phyloP scores from a whole-genome alignment of 2,888 invertebrate species.

The Amphipyra berbera region DNA sequence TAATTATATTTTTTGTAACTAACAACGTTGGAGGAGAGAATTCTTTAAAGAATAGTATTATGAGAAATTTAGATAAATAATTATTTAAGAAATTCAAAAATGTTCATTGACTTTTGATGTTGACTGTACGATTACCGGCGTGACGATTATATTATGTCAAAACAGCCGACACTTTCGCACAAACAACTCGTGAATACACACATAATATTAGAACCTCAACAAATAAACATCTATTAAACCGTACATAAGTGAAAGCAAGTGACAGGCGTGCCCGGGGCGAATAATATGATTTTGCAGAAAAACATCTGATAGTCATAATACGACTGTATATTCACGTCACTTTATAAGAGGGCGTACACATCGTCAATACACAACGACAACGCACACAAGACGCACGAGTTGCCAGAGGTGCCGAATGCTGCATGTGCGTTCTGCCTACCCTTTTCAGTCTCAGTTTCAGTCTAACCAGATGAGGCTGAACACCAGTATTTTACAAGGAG shows the following conservation, averaged over 20 bases:
- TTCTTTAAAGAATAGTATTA: no score
- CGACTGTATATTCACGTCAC: neutral
- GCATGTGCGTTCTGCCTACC: no score
- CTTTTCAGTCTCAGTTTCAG: no score
- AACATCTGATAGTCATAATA: constrained; percentile 22
- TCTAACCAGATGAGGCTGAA: no score
- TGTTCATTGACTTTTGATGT: no score
- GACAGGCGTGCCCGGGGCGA: constrained; percentile 36
- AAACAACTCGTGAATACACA: constrained; percentile 13
- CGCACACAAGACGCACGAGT: no score
- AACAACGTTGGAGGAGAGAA: no score
- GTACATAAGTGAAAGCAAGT: constrained; percentile 53
- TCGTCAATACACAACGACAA: neutral
- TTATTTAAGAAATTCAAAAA: no score
- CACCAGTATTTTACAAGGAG: no score
- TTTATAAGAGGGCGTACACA: neutral
- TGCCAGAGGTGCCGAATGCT: no score
- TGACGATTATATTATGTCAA: constrained; percentile 18
- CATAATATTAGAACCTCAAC: constrained; percentile 2
- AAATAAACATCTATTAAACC: constrained; percentile 34
- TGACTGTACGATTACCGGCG: neutral
- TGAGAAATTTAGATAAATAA: no score
- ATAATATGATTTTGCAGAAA: constrained; percentile 39
- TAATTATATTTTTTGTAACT: no score
- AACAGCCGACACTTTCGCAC: constrained; percentile 36